phyloP scores from a whole-genome alignment of 2,113 vertebrate species.

The Carassius carassius region DNA sequence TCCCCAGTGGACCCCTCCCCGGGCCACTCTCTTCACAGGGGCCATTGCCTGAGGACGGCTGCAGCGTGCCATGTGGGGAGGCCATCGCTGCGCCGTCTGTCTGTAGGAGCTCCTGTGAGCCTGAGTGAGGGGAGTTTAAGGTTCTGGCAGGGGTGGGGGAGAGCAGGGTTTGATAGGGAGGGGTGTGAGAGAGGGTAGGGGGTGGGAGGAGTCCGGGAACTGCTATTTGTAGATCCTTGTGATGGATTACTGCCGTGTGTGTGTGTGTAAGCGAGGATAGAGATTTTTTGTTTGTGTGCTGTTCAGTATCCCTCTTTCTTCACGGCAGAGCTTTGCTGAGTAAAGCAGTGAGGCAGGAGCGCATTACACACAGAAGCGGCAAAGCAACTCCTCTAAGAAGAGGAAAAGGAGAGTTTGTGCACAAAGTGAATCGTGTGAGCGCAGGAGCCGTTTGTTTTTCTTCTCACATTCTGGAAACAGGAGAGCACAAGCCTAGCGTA shows the following conservation, averaged over 20 bases:
- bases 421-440: constrained; percentile 2
- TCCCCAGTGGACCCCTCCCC: constrained; percentile 51
- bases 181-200: constrained; percentile 63
- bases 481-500: constrained; percentile 5
- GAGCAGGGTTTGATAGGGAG: constrained; percentile 55
- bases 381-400: constrained; percentile 51
- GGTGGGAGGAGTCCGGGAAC: constrained; percentile 77
- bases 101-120: constrained; percentile 52
- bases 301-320: constrained; percentile 73
- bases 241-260: constrained; percentile 87
- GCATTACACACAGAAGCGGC: no score
- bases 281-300: constrained; percentile 73
- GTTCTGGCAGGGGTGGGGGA: constrained; percentile 66
- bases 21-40: constrained; percentile 49
- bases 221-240: constrained; percentile 84
- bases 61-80: constrained; percentile 66
- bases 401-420: constrained; percentile 47
- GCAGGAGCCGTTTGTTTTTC: neutral
- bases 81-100: constrained; percentile 57
- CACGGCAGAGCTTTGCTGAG: constrained; percentile 70
- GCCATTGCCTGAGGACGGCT: constrained; percentile 62
- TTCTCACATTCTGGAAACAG: neutral
- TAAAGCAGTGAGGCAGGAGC: constrained; percentile 64
- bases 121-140: constrained; percentile 68
- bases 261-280: constrained; percentile 56